These are phyloP conservation scores for Pongo abelii DNA, from an alignment of 2,113 vertebrate species.

Conservation along the genomic window DNA sequence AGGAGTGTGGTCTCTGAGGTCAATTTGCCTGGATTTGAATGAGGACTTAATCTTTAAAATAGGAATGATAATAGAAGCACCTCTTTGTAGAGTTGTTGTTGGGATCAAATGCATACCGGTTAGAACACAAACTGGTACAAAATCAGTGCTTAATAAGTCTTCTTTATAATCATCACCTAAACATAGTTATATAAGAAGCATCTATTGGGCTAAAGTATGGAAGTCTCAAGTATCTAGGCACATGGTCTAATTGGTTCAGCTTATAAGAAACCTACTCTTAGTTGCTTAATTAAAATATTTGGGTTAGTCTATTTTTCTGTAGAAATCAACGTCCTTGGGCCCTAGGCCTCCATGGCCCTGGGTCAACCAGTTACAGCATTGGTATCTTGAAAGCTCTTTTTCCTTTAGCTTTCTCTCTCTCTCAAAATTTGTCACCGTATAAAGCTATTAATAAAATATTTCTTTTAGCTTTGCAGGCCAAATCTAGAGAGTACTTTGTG, in stretches of 20 bases:
- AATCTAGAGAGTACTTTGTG: conserved; percentile 49
- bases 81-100: not conserved
- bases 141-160: not conserved
- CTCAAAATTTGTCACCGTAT: conserved; percentile 68
- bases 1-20: not conserved
- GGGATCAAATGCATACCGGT: not conserved
- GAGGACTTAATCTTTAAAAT: not conserved
- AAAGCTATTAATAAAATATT: conserved; percentile 43
- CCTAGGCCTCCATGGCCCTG: not conserved
- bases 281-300: conserved; percentile 8
- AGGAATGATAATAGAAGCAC: not conserved
- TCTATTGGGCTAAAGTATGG: not conserved
- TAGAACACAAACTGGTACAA: not conserved
- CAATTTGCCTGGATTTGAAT: not conserved
- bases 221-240: not conserved
- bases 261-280: conserved; percentile 13
- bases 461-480: conserved; percentile 51
- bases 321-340: conserved; percentile 35
- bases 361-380: conserved; percentile 16
- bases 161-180: not conserved
- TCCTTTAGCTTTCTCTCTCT: conserved; percentile 3
- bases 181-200: not conserved
- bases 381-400: conserved; percentile 55
- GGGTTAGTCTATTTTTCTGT: not conserved
- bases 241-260: not conserved